A percentile compares a stretch with the other conserved stretches of the same genome.
These are phyloP conservation scores for Thymallus thymallus DNA, from an alignment of 2,113 vertebrate genomes.

Conservation along the genomic window DNA sequence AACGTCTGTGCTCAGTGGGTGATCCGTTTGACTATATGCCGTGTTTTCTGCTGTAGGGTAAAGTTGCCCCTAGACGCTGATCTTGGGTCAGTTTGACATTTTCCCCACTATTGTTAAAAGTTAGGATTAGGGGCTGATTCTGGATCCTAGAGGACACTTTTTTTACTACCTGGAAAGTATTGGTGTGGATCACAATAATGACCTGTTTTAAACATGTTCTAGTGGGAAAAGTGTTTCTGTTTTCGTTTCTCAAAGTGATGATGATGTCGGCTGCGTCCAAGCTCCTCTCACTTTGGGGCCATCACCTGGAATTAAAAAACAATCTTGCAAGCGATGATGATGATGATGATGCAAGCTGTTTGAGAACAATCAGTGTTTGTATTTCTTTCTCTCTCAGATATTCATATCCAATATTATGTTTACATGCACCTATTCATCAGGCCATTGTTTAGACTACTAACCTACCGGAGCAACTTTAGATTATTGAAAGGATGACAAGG, in stretches of 20 bases:
- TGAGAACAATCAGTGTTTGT: background rate
- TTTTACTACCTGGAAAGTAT: slow-evolving; percentile 59
- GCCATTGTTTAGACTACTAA: too few species aligned
- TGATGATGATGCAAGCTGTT: slow-evolving; percentile 37
- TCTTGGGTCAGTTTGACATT: too few species aligned
- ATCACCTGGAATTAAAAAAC: slow-evolving; percentile 62
- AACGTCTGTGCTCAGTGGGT: too few species aligned
- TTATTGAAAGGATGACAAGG: too few species aligned
- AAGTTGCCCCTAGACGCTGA: too few species aligned
- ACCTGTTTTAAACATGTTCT: slow-evolving; percentile 56
- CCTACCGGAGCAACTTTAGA: too few species aligned
- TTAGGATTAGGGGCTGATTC: too few species aligned
- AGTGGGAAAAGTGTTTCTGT: slow-evolving; percentile 54
- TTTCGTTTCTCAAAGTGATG: slow-evolving; percentile 50
- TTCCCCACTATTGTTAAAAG: too few species aligned
- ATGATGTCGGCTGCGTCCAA: slow-evolving; percentile 1
- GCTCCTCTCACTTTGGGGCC: slow-evolving; percentile 57
- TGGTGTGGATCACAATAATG: slow-evolving; percentile 64
- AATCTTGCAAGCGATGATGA: slow-evolving; percentile 55
- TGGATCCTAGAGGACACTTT: background rate
- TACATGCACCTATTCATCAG: background rate
- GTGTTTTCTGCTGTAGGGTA: too few species aligned
- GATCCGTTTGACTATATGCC: slow-evolving; percentile 42
- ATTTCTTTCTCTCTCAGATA: background rate
- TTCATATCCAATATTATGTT: background rate